Conservation (phyloP, 1,140 invertebrate species). For the Drosophila willistoni region DNA sequence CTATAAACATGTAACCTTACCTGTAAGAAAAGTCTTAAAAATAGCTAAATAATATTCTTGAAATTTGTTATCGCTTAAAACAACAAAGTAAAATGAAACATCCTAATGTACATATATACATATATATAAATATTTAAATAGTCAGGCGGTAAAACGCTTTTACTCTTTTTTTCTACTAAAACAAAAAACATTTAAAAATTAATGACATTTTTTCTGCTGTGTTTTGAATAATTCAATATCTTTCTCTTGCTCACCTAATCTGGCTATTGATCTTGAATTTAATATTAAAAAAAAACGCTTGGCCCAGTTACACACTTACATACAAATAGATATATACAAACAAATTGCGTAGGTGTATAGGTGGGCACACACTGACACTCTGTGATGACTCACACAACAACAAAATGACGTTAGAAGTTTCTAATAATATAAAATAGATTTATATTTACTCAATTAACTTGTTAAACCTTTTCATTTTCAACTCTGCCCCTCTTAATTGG, state of each 20-base stretch:
- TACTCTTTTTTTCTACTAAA: constrained; percentile 29
- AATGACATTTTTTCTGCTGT: constrained; percentile 23
- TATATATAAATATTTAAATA: not conserved
- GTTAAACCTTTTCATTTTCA: not conserved
- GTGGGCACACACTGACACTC: constrained; percentile 22
- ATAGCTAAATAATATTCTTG: no score
- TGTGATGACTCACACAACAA: constrained; percentile 7
- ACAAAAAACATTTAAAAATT: constrained; percentile 22
- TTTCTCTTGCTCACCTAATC: constrained; percentile 29
- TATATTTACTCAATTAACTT: not conserved
- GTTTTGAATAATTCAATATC: constrained; percentile 63
- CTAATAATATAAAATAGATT: constrained; percentile 3
- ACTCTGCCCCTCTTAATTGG: not conserved
- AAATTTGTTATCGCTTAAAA: not conserved
- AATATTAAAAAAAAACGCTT: constrained; percentile 40
- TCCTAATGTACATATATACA: not conserved
- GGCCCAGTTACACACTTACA: constrained; percentile 70
- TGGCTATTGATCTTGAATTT: constrained; percentile 52
- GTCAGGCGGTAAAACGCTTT: not conserved
- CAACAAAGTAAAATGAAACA: not conserved
- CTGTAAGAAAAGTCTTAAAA: no score
- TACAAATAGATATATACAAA: not conserved
- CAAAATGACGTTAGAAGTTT: constrained; percentile 1
- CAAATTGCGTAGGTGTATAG: constrained; percentile 24
- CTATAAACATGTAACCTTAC: no score